Percentiles rank a stretch among this genome's conserved stretches.
These are phyloP conservation scores for Orthosia incerta DNA, from an alignment of 2,888 invertebrate genomes.

Conservation along the genomic window DNA sequence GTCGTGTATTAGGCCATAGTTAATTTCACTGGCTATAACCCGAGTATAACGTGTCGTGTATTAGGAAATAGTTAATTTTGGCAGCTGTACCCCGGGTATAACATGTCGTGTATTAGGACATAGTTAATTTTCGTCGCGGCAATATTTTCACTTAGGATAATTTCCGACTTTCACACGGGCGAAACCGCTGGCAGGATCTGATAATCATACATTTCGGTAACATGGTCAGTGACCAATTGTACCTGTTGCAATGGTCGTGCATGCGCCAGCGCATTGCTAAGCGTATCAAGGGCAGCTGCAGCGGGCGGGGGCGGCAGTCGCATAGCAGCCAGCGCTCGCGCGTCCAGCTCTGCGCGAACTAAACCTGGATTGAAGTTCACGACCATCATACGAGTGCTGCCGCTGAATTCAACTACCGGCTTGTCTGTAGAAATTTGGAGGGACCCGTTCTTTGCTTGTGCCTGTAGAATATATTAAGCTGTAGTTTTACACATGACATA, in stretches of 20 bases:
- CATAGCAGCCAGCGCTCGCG: constrained; percentile 95
- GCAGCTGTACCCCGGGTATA: too few relatives aligned
- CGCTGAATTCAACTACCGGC: constrained; percentile 95
- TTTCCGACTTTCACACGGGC: too few relatives aligned
- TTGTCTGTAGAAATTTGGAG: constrained; percentile 89
- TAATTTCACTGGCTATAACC: too few relatives aligned
- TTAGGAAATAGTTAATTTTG: too few relatives aligned
- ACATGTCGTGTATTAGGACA: too few relatives aligned
- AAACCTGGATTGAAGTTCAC: constrained; percentile 98
- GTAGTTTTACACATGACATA: not conserved
- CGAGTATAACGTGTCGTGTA: too few relatives aligned
- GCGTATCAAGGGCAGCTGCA: constrained; percentile 92
- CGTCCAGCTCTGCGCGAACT: constrained; percentile 96
- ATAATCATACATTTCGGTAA: too few relatives aligned
- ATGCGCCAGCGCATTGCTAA: constrained; percentile 95
- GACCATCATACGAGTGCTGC: constrained; percentile 94
- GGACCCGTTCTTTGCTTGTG: constrained; percentile 82
- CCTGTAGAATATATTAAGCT: constrained; percentile 70
- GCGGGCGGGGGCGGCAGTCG: constrained; percentile 95
- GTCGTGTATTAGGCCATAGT: too few relatives aligned
- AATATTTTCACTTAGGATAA: too few relatives aligned
- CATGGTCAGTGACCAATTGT: too few relatives aligned
- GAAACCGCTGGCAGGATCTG: too few relatives aligned
- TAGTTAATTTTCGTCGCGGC: too few relatives aligned
- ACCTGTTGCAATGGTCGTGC: constrained; percentile 97